Base-by-base conservation (phyloP, 2,888 invertebrate species). In the Temnothorax rugatulus region DNA sequence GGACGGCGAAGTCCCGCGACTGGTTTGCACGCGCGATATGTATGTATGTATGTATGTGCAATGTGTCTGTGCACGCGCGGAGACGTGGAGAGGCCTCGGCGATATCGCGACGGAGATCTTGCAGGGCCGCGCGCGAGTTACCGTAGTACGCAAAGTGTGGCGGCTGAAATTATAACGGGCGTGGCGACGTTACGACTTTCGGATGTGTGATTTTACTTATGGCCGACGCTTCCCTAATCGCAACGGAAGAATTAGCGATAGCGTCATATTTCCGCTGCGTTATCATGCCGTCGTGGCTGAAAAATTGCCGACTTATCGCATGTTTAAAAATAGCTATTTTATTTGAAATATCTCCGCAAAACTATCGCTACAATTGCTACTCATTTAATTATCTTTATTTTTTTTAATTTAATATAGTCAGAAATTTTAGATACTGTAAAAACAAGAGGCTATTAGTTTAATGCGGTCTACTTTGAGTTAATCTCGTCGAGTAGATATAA, bases 11-110 rank as follows among this genome's bases (percentile, higher is more conserved):
- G 76, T 44, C 47, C 66, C 77, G 63, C 64, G 83, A 89, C 84
- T 84, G 89, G 84, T 88, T 88, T 52, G 52, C 85, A 79, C 64
- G 41, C 47, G 44, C 75, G 82, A 77, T 68, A 74, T 57, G 57
- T 88, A 25, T 38, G 9, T 47, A 4, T 4, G 0, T 29, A 3
- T 29, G 29, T 29, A 29, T 29, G 29, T 29, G 29, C 2, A n/a
- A n/a, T n/a, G 3, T 4, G 34, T 21, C 8, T 64, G 38, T 63
- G 21, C 34, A 47, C 25, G 59, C 74, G 21, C 9, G 34, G 63
- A 38, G 52, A 21, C 74, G 21, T 5, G 34, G 63, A 38, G 52
- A 21, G 44, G 21, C 44, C 25, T 25, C 59, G 44, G 29, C 18
- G 52, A 29, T 68, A 68, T 77, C 54, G 54, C 41, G 29, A 52